Evolutionary conservation across 2,888 invertebrate species (phyloP), one percentile per base, ranked within the genome.

Genomic region (Trilocha varians): DNA sequence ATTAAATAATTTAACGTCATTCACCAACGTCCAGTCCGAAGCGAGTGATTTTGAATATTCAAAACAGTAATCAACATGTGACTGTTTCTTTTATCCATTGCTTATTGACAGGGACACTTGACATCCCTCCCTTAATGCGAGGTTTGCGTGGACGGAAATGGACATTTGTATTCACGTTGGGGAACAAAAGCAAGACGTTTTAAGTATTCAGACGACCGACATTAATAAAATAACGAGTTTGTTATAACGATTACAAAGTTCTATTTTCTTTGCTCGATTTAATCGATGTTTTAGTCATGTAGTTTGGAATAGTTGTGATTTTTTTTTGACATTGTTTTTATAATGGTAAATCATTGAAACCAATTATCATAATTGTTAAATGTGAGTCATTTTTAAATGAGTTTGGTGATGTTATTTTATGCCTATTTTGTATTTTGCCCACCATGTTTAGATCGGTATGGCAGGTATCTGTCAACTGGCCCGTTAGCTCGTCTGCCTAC

Each of bases 91-190:
- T 40, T 36, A 37, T 50, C 52, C 51, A 55, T 48, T 46, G 56
- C 55, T 57, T 64, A 65, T 65, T 63, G 63, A 62, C 60, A 54
- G 49, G 51, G 59, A 53, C 48, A 62, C 72, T 78, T 77, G 77
- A 77, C 76, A 66, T 68, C 65, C 65, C 16, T 69, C 59, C 71
- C 78, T 65, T 85, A 84, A 85, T 83, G 79, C 57, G 69, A 53
- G 68, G 69, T 66, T 85, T 59, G 84, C 84, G 84, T 85, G 84
- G 67, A 63, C 72, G 75, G 77, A 82, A 80, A 75, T 68, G 73
- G 71, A 68, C 79, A 75, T 83, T 80, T 68, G 78, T 78, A 77
- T 73, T 77, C 74, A 72, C 64, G 59, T 63, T 62, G 57, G 65
- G 70, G 62, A 64, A 68, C 69, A 68, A 70, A 69, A 65, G 64